These are phyloP conservation scores for Morelia viridis DNA, from an alignment of 2,797 vertebrate species.

Conservation along the genomic window DNA sequence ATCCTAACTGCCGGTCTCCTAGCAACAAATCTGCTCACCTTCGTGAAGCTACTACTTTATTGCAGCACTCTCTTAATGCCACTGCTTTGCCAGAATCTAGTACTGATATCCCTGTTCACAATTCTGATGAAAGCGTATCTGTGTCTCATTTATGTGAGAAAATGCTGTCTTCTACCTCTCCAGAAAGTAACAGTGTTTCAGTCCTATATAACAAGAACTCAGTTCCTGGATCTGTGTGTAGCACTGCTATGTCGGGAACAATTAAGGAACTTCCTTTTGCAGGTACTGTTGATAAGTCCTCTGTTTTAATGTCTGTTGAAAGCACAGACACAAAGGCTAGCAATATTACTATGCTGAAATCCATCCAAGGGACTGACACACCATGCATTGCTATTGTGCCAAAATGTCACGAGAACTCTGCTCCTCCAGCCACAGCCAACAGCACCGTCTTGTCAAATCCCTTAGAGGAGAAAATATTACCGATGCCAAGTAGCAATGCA, in stretches of 20 bases:
- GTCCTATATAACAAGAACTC: slow-evolving; percentile 78
- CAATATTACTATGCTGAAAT: slow-evolving; percentile 75
- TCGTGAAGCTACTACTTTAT: slow-evolving; percentile 69
- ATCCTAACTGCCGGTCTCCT: slow-evolving; percentile 83
- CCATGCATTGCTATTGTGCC: slow-evolving; percentile 75
- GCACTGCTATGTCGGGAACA: slow-evolving; percentile 75
- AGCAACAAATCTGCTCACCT: slow-evolving; percentile 76
- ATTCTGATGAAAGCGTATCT: slow-evolving; percentile 74
- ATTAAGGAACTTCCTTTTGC: slow-evolving; percentile 78
- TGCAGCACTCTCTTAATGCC: slow-evolving; percentile 73
- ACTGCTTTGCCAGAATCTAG: slow-evolving; percentile 73
- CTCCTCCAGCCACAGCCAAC: slow-evolving; percentile 61
- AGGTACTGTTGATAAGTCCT: slow-evolving; percentile 77
- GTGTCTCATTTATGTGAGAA: slow-evolving; percentile 77
- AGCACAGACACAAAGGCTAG: slow-evolving; percentile 73
- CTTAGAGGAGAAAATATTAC: slow-evolving; percentile 70
- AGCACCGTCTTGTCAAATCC: slow-evolving; percentile 55
- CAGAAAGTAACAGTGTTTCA: slow-evolving; percentile 77
- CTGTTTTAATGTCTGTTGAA: slow-evolving; percentile 80
- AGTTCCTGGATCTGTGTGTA: slow-evolving; percentile 75
- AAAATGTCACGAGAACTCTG: slow-evolving; percentile 75
- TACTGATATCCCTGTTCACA: slow-evolving; percentile 71
- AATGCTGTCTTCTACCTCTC: slow-evolving; percentile 80
- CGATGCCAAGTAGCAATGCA: slow-evolving; percentile 64
- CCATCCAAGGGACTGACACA: slow-evolving; percentile 74